These are phyloP conservation scores for Hafferia zeledoni DNA, from an alignment of 2,797 vertebrate genomes.

Conservation along the genomic window DNA sequence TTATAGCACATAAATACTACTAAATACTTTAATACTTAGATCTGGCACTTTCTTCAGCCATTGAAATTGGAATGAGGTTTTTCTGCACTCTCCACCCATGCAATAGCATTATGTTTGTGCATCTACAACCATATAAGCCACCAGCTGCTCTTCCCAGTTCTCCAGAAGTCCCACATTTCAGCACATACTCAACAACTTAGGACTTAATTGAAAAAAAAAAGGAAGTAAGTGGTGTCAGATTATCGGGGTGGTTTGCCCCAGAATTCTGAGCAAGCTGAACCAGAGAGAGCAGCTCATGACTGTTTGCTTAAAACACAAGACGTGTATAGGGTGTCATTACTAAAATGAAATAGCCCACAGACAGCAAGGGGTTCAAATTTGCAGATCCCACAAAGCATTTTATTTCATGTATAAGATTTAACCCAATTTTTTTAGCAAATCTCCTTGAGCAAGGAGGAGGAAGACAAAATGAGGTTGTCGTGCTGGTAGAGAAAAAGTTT, in stretches of 20 bases:
- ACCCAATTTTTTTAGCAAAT: not conserved
- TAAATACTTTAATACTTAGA: not conserved
- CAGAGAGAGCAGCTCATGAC: not conserved
- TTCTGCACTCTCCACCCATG: not conserved
- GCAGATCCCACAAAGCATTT: not conserved
- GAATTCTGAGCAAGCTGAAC: not conserved
- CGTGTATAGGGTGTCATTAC: not conserved
- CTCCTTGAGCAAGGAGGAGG: not conserved
- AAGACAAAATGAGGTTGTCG: not conserved
- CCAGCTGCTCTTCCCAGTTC: not conserved
- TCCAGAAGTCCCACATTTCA: not conserved
- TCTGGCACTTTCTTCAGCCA: not conserved
- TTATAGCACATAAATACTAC: not conserved
- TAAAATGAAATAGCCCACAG: not conserved
- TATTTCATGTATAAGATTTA: not conserved
- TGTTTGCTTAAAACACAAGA: not conserved
- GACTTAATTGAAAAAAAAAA: not conserved
- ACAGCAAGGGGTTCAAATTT: not conserved
- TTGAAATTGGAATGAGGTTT: fast-evolving
- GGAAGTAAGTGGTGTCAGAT: not conserved
- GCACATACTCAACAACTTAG: not conserved
- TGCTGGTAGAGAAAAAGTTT: not conserved
- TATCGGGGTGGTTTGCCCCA: not conserved
- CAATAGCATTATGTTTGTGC: not conserved
- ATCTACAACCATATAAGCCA: not conserved